Evolutionary conservation across 2,888 invertebrate species (phyloP).

Genomic region (Lithophane ornitopus): DNA sequence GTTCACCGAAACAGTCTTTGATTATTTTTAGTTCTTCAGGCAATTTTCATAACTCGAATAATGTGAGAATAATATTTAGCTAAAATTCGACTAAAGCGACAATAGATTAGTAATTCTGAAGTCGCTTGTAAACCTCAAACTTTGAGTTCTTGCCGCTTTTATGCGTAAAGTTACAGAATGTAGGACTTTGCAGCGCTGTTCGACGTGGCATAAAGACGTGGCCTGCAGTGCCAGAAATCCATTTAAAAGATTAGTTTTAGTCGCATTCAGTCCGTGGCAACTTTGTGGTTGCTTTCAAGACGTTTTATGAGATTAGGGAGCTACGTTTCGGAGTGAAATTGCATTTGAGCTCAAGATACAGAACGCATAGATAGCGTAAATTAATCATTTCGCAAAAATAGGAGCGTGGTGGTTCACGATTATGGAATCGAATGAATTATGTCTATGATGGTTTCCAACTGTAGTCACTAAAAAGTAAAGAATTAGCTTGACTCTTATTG

Average conservation of each 20-base stretch:
- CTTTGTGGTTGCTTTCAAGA: constrained; percentile 42
- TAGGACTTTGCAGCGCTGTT: neutral
- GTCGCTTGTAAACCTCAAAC: neutral
- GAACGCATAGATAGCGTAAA: neutral
- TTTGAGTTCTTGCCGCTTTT: neutral
- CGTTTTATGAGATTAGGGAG: constrained; percentile 16
- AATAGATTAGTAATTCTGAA: neutral
- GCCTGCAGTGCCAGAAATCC: constrained; percentile 10
- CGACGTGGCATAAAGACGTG: neutral
- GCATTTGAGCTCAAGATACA: neutral
- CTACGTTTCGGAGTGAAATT: neutral
- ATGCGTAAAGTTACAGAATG: neutral
- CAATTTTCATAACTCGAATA: neutral
- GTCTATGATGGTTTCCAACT: neutral
- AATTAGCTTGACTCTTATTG: neutral
- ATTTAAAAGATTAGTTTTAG: constrained; percentile 37
- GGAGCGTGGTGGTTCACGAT: neutral
- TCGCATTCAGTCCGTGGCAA: constrained; percentile 6
- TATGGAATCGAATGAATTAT: neutral
- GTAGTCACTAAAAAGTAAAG: neutral
- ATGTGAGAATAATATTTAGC: neutral
- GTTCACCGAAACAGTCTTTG: neutral
- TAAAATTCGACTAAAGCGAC: neutral
- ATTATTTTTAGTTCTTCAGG: neutral
- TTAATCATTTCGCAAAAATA: neutral